Evolutionary conservation across 2,888 invertebrate species (phyloP), one percentile per base, ranked within the genome.

Genomic region (Agrochola lychnidis): DNA sequence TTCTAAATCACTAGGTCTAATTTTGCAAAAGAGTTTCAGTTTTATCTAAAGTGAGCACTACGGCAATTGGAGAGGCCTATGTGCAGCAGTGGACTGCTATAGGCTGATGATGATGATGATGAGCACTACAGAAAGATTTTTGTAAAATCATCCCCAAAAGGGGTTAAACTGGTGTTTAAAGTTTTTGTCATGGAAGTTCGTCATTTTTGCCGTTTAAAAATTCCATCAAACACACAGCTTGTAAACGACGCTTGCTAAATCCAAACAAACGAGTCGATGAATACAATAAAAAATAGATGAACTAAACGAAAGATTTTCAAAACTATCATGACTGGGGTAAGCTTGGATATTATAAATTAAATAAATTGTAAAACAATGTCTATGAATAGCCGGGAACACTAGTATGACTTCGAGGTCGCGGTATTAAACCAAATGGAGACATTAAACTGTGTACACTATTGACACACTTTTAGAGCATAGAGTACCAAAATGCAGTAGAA

Each of bases 381-480:
- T 5, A 36, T 64, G 5, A 59, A 73, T 73, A 53, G 68, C 59
- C 30, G 12, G 16, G 61, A 79, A 66, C 12, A 66, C 30, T 56
- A 19, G 45, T n/a, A 22, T 59, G 45, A 19, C 51, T 14, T 53
- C 45, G 42, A 56, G 53, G 69, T 69, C 69, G 19, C 57, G 30
- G 22, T 64, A 36, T 66, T 70, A 59, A 77, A 69, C 45, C 25
- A 59, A 79, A 79, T 73, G 22, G 59, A 56, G 59, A 36, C 69
- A 79, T 74, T 61, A 70, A 74, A 79, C 48, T 59, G 9, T 64
- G 59, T 70, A 59, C 70, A 45, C 51, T 64, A 79, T 69, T 64
- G 69, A 36, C 69, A 79, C 40, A 73, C 64, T 64, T 59, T 73
- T n/a, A 36, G 40, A 14, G n/a, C n/a, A 66, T 48, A 79, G 79